Evolutionary conservation across 1,140 invertebrate species (phyloP).

Genomic region (Adoxophyes honmai): DNA sequence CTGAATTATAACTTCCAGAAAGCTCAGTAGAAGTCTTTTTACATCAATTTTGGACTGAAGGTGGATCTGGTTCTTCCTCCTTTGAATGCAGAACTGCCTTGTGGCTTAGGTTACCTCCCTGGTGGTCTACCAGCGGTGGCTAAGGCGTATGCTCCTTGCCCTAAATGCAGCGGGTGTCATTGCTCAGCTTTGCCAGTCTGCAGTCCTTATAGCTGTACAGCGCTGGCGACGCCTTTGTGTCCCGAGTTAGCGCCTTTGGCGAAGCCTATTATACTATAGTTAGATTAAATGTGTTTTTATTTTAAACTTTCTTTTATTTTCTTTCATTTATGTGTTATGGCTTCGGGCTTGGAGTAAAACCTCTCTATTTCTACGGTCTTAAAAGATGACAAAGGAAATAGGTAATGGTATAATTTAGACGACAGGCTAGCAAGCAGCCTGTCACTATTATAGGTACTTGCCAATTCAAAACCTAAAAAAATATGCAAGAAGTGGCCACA

Average conservation of each 20-base stretch:
- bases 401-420: too few species aligned
- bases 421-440: too few species aligned
- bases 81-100: slow-evolving; percentile 19
- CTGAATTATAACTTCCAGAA: too few species aligned
- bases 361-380: too few species aligned
- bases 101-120: slow-evolving; percentile 24
- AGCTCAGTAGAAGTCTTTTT: neutral
- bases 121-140: slow-evolving; percentile 21
- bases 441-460: too few species aligned
- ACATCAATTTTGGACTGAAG: neutral
- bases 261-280: slow-evolving; percentile 27
- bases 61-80: slow-evolving; percentile 23
- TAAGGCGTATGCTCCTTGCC: neutral
- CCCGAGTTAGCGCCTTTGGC: slow-evolving; percentile 20
- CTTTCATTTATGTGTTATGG: too few species aligned
- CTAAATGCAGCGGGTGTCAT: neutral
- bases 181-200: slow-evolving; percentile 19
- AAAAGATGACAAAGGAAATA: too few species aligned
- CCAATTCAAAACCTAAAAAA: too few species aligned
- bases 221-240: slow-evolving; percentile 21
- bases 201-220: slow-evolving; percentile 17
- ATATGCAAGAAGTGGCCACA: too few species aligned
- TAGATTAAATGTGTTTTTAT: neutral
- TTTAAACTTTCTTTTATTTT: too few species aligned
- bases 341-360: too few species aligned